Conservation (phyloP, 2,113 vertebrate genomes). For the Cercocebus atys region DNA sequence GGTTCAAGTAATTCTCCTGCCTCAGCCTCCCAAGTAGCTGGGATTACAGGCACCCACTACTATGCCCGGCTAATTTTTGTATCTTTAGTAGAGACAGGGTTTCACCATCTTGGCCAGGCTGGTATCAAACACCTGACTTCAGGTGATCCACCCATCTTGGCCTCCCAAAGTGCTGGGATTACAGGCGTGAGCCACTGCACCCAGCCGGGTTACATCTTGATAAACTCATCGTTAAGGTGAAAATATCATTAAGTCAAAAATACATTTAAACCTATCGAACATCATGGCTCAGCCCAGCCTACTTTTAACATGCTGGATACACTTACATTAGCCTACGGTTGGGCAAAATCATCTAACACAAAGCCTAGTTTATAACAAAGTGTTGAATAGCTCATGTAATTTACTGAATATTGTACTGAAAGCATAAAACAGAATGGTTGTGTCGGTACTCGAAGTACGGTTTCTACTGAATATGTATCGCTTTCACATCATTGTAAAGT, state of each 20-base stretch:
- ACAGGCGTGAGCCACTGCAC: too few relatives aligned
- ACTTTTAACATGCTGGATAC: neutral
- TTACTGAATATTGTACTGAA: neutral
- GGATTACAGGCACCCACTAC: too few relatives aligned
- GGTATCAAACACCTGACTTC: too few relatives aligned
- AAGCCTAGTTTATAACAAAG: neutral
- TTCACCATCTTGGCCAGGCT: too few relatives aligned
- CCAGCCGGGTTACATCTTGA: neutral
- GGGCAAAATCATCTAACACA: neutral
- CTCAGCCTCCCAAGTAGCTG: too few relatives aligned
- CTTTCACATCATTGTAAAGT: neutral
- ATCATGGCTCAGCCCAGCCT: neutral
- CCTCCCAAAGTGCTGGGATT: too few relatives aligned
- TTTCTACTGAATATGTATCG: neutral
- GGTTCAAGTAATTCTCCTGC: too few relatives aligned
- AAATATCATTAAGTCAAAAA: neutral
- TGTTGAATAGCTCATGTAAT: neutral
- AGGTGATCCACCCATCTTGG: too few relatives aligned
- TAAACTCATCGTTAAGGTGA: neutral
- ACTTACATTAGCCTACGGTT: neutral
- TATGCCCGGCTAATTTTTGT: too few relatives aligned
- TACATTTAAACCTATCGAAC: neutral
- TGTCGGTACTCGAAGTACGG: fast-evolving
- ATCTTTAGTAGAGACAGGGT: too few relatives aligned
- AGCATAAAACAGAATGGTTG: neutral